These are phyloP conservation scores for Colostygia pectinataria DNA, from an alignment of 2,888 invertebrate species.

Conservation along the genomic window DNA sequence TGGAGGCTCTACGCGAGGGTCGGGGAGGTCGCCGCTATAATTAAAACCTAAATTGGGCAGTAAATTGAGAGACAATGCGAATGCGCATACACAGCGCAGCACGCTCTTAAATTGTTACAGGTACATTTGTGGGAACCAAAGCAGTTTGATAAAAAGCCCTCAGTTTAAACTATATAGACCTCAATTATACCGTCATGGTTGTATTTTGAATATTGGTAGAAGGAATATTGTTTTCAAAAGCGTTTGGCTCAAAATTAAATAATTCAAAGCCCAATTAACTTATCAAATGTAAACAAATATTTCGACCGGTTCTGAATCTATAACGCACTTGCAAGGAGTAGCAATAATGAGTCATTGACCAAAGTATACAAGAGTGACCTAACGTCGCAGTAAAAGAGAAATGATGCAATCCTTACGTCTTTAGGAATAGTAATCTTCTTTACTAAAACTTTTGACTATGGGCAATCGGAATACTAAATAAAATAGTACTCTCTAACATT, in stretches of 20 bases:
- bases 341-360: constrained; percentile 27
- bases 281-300: too few relatives aligned
- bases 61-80: constrained; percentile 25
- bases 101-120: constrained; percentile 7
- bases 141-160: constrained; percentile 2
- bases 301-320: too few relatives aligned
- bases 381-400: constrained; percentile 18
- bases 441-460: constrained; percentile 9
- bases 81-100: constrained; percentile 14
- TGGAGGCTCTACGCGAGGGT: constrained; percentile 48
- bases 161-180: too few relatives aligned
- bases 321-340: too few relatives aligned
- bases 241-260: too few relatives aligned
- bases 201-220: too few relatives aligned
- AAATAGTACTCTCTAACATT: constrained; percentile 1
- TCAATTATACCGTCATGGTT: too few relatives aligned
- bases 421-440: constrained; percentile 16
- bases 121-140: constrained; percentile 17
- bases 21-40: constrained; percentile 52
- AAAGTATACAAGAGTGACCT: constrained; percentile 18
- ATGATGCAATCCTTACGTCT: constrained; percentile 26
- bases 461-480: constrained; percentile 8
- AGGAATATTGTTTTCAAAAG: too few relatives aligned
- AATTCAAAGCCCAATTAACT: too few relatives aligned
- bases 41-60: constrained; percentile 43